phyloP scores from a whole-genome alignment of 2,797 vertebrate species.

The Anas capensis region DNA sequence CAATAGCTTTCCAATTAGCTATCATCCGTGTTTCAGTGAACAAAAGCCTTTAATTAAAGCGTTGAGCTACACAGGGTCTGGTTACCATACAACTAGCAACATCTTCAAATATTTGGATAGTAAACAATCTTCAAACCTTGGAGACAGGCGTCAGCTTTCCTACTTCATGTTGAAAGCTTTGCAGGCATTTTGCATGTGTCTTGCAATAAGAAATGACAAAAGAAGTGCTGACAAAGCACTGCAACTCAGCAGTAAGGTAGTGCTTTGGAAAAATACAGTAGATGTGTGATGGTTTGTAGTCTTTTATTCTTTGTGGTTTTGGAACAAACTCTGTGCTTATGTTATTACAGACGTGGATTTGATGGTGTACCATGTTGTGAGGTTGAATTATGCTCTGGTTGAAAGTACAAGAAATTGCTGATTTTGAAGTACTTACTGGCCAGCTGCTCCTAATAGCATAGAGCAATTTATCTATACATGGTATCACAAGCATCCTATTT shows the following conservation, averaged over 20 bases:
- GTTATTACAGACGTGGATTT: constrained; percentile 8
- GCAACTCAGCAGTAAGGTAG: neutral
- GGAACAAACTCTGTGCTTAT: neutral
- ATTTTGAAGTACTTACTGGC: constrained; percentile 1
- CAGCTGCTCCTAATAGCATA: constrained; percentile 3
- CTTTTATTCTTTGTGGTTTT: neutral
- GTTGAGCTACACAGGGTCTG: constrained; percentile 21
- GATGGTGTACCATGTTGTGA: neutral
- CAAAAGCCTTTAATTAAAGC: constrained; percentile 66
- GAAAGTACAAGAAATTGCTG: neutral
- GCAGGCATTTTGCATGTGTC: constrained; percentile 20
- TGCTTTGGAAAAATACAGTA: neutral
- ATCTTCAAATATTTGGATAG: constrained; percentile 46
- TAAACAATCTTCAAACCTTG: constrained; percentile 32
- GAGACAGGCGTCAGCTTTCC: constrained; percentile 29
- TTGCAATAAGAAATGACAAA: neutral
- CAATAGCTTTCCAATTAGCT: neutral
- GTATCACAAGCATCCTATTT: neutral
- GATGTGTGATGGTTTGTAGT: neutral
- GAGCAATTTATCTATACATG: neutral
- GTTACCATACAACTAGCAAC: constrained; percentile 55
- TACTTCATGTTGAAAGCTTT: neutral
- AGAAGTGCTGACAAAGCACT: neutral
- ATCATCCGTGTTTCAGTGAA: constrained; percentile 46
- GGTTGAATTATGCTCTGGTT: neutral